These are phyloP conservation scores for Gambusia holbrooki DNA, from an alignment of 2,113 vertebrate genomes.

Conservation along the genomic window DNA sequence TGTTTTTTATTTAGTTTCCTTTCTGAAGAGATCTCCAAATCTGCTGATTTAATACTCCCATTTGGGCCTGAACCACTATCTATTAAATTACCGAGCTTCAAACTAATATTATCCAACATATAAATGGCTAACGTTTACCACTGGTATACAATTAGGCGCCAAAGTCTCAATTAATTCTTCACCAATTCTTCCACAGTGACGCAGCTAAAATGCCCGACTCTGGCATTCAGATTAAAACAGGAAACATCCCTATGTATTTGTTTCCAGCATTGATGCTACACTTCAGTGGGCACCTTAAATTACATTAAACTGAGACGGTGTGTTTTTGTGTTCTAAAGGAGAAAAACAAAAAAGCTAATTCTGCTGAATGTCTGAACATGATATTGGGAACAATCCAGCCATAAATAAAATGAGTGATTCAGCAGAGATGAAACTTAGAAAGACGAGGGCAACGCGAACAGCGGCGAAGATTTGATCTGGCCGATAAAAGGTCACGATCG, in stretches of 20 bases:
- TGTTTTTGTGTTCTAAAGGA: not conserved
- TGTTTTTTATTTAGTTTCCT: no score
- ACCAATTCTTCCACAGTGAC: not conserved
- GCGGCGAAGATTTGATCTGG: conserved; percentile 5
- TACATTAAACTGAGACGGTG: not conserved
- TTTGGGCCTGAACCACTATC: no score
- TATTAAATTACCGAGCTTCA: no score
- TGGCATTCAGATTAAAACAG: conserved; percentile 17
- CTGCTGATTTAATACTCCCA: no score
- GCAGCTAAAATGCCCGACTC: not conserved
- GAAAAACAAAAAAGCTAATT: conserved; percentile 34
- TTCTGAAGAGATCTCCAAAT: no score
- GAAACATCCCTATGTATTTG: conserved; percentile 22
- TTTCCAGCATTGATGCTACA: conserved; percentile 1
- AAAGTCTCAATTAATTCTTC: not conserved
- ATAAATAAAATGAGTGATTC: conserved; percentile 69
- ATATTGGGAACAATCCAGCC: conserved; percentile 61
- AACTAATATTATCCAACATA: no score
- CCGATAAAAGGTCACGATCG: conserved; percentile 31
- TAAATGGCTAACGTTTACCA: no score
- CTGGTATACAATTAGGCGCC: no score
- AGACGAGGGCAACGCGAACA: conserved; percentile 10
- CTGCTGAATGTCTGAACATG: conserved; percentile 73
- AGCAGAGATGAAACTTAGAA: conserved; percentile 40
- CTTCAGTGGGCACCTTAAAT: conserved; percentile 11